Percentiles rank a stretch among this genome's conserved stretches.
phyloP scores from a whole-genome alignment of 2,888 invertebrate genomes.

The Pristionchus exspectatus region DNA sequence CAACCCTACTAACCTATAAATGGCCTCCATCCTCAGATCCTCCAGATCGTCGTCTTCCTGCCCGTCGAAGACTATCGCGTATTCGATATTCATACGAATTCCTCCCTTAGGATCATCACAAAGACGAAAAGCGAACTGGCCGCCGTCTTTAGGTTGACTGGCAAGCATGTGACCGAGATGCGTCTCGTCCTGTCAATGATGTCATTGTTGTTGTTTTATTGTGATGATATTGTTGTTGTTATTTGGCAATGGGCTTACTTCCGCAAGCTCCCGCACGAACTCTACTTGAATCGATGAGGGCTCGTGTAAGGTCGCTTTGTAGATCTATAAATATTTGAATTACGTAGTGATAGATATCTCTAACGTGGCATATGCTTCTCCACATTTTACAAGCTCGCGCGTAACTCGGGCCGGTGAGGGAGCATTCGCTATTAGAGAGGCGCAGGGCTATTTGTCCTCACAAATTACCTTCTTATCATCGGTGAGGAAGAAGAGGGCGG shows the following conservation, averaged over 20 bases:
- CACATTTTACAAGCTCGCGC: too few relatives aligned
- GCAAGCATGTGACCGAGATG: neutral
- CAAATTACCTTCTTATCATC: neutral
- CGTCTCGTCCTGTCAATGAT: neutral
- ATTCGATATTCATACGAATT: neutral
- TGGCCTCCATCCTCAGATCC: neutral
- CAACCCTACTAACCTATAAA: neutral
- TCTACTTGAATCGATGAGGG: neutral
- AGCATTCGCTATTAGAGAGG: too few relatives aligned
- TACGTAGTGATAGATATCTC: too few relatives aligned
- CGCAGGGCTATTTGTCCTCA: neutral
- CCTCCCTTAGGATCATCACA: neutral
- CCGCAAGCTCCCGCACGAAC: neutral
- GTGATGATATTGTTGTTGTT: too few relatives aligned
- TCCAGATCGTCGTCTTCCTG: neutral
- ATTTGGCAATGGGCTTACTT: neutral
- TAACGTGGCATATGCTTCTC: too few relatives aligned
- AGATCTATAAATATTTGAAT: neutral
- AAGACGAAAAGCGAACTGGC: neutral
- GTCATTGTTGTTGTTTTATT: neutral
- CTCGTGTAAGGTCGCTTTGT: neutral
- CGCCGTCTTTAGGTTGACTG: neutral
- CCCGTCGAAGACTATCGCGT: neutral
- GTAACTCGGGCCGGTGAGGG: too few relatives aligned
- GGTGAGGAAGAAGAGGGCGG: neutral